Conservation (phyloP, 2,797 vertebrate species). For the Acanthis flammea region DNA sequence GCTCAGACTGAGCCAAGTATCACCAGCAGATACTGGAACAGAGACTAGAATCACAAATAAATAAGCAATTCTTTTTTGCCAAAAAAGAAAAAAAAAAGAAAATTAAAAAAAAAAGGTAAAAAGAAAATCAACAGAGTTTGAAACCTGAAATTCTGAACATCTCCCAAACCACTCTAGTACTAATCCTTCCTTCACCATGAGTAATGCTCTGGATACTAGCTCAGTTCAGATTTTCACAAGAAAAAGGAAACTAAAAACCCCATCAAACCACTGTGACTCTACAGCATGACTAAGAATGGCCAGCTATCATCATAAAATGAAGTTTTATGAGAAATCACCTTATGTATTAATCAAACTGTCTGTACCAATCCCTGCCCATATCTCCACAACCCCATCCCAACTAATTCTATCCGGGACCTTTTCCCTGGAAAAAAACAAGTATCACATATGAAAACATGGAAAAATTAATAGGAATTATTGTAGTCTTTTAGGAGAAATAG, state of each 20-base stretch:
- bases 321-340: neutral
- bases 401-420: neutral
- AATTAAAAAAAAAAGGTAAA: no score
- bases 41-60: neutral
- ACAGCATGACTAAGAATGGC: neutral
- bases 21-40: neutral
- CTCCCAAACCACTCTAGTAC: neutral
- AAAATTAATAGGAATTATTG: neutral
- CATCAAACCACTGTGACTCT: neutral
- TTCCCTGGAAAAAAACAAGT: neutral
- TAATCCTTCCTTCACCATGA: neutral
- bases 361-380: neutral
- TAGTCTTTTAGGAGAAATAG: neutral
- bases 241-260: neutral
- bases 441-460: neutral
- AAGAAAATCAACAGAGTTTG: neutral
- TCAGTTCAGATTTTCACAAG: neutral
- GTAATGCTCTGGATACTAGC: neutral
- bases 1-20: neutral
- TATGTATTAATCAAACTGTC: neutral
- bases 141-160: neutral
- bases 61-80: neutral
- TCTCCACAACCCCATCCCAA: fast-evolving
- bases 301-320: neutral
- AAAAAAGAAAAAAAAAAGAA: neutral